Conservation (phyloP, 2,888 invertebrate species). For the Bhutanitis thaidina region DNA sequence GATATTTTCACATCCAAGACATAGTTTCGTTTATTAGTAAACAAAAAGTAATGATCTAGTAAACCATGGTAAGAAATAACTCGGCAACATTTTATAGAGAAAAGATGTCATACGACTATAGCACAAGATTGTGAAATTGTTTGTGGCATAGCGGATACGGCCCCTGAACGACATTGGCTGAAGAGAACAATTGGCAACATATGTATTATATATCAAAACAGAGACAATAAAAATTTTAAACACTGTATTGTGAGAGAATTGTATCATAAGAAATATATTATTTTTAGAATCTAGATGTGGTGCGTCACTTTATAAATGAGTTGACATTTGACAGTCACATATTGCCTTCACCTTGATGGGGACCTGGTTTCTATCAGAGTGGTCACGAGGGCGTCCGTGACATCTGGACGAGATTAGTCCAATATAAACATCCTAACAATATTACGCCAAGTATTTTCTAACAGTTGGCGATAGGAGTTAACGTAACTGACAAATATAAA, state of each 20-base stretch:
- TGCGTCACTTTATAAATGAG: constrained; percentile 59
- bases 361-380: constrained; percentile 63
- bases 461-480: constrained; percentile 33
- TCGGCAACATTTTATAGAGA: too few relatives aligned
- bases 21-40: too few relatives aligned
- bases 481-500: constrained; percentile 33
- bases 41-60: too few relatives aligned
- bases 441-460: constrained; percentile 50
- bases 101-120: too few relatives aligned
- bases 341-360: constrained; percentile 73
- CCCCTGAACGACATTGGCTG: constrained; percentile 16
- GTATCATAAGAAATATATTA: constrained; percentile 34
- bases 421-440: constrained; percentile 63
- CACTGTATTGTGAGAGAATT: constrained; percentile 26
- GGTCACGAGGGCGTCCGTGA: constrained; percentile 68
- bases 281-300: constrained; percentile 39
- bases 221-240: constrained; percentile 2
- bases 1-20: too few relatives aligned
- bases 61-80: too few relatives aligned
- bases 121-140: too few relatives aligned
- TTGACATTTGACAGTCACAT: constrained; percentile 54
- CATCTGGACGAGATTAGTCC: constrained; percentile 53
- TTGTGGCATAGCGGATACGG: too few relatives aligned
- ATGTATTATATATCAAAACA: constrained; percentile 1
- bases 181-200: constrained; percentile 21